Percentiles rank a stretch among this genome's conserved stretches.
Conservation (phyloP, 2,888 invertebrate genomes). For the Halictus ligatus region DNA sequence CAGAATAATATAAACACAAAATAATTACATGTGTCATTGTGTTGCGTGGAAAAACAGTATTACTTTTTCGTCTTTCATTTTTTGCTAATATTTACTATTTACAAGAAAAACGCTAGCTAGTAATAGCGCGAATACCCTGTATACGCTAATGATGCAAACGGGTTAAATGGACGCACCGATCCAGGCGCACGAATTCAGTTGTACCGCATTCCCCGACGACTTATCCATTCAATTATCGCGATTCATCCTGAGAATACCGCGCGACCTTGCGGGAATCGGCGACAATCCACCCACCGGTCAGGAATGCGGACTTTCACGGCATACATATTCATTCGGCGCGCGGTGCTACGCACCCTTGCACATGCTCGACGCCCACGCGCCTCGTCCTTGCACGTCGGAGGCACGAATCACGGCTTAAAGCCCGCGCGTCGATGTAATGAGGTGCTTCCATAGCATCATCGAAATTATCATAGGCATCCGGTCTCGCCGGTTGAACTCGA, state of each 20-base stretch:
- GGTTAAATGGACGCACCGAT: neutral
- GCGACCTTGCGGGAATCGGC: conserved; percentile 54
- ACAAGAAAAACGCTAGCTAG: too few species aligned
- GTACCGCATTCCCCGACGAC: neutral
- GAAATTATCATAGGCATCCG: conserved; percentile 60
- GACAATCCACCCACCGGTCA: conserved; percentile 29
- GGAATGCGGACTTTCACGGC: conserved; percentile 63
- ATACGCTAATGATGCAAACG: too few species aligned
- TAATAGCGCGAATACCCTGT: too few species aligned
- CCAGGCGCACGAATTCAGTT: neutral
- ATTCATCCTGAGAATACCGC: conserved; percentile 11
- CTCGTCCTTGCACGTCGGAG: conserved; percentile 24
- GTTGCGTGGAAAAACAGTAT: too few species aligned
- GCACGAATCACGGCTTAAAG: conserved; percentile 13
- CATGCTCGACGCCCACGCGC: conserved; percentile 33
- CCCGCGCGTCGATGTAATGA: conserved; percentile 4
- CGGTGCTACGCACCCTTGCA: conserved; percentile 18
- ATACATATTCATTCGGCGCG: conserved; percentile 17
- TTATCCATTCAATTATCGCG: conserved; percentile 20
- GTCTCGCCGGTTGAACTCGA: conserved; percentile 26
- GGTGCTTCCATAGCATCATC: conserved; percentile 44
- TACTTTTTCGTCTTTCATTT: too few species aligned
- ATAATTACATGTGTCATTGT: too few species aligned
- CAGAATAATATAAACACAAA: too few species aligned
- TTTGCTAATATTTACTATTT: too few species aligned